These are phyloP conservation scores for Omphaloscelis lunosa DNA, from an alignment of 2,888 invertebrate species.

Conservation along the genomic window DNA sequence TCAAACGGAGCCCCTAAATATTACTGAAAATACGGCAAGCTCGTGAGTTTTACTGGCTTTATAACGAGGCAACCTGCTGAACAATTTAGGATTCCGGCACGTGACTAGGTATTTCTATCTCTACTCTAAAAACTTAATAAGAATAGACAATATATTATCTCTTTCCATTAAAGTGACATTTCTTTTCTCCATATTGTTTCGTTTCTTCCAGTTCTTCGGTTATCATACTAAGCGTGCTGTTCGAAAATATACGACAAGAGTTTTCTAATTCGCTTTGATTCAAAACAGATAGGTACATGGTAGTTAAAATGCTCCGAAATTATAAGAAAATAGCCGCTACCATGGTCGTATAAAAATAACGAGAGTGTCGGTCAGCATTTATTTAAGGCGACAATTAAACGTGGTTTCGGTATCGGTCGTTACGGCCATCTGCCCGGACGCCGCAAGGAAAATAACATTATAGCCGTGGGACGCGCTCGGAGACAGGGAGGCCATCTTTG, in stretches of 20 bases:
- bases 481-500: conserved; percentile 34
- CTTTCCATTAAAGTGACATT: not conserved
- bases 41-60: not conserved
- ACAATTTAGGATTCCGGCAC: not conserved
- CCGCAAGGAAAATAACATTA: conserved; percentile 67
- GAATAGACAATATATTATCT: not conserved
- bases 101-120: not conserved
- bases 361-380: conserved; percentile 61
- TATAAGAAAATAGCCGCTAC: conserved; percentile 43
- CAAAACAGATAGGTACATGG: not conserved
- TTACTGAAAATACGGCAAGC: not conserved
- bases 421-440: conserved; percentile 59
- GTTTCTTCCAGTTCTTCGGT: too few species aligned
- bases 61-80: not conserved
- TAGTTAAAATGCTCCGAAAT: conserved; percentile 19
- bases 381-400: conserved; percentile 70
- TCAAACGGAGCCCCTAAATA: not conserved
- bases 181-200: not conserved
- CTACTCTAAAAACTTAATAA: not conserved
- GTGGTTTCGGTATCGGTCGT: conserved; percentile 54
- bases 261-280: conserved; percentile 9
- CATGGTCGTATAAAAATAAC: conserved; percentile 60
- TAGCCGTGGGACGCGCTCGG: conserved; percentile 36
- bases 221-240: not conserved
- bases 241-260: not conserved